phyloP scores from a whole-genome alignment of 2,888 invertebrate genomes.

The Oscheius sp. region DNA sequence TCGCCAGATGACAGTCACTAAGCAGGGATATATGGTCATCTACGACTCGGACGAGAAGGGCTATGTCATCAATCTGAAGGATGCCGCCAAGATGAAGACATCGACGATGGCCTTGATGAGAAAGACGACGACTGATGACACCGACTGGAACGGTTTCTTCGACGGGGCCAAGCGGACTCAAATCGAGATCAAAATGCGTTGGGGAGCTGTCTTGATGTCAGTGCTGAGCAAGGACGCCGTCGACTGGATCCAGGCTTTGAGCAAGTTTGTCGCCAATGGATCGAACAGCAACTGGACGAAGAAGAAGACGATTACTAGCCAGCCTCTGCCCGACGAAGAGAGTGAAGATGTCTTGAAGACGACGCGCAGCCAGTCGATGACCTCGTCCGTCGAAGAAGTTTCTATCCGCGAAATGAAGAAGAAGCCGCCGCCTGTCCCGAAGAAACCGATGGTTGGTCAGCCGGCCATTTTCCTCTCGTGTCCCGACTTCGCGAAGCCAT shows the following conservation, averaged over 20 bases:
- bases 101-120: background rate
- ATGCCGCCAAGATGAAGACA: slow-evolving; percentile 21
- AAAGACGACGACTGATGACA: background rate
- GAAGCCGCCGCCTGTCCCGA: background rate
- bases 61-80: slow-evolving; percentile 9
- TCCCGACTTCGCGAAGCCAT: background rate
- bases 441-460: background rate
- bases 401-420: background rate
- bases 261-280: background rate
- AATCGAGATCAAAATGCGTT: slow-evolving; percentile 16
- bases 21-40: slow-evolving; percentile 20
- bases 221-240: background rate
- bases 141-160: no score
- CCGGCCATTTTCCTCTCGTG: background rate
- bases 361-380: background rate
- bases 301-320: background rate
- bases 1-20: slow-evolving; percentile 13
- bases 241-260: slow-evolving; percentile 8
- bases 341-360: background rate
- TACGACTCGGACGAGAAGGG: slow-evolving; percentile 13
- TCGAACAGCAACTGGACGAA: background rate
- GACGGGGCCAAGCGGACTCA: background rate
- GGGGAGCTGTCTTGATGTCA: slow-evolving; percentile 4
- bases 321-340: background rate
- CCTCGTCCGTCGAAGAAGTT: background rate